Base-by-base conservation (phyloP, 2,888 invertebrate genomes). In the Odontocolon sp. region DNA sequence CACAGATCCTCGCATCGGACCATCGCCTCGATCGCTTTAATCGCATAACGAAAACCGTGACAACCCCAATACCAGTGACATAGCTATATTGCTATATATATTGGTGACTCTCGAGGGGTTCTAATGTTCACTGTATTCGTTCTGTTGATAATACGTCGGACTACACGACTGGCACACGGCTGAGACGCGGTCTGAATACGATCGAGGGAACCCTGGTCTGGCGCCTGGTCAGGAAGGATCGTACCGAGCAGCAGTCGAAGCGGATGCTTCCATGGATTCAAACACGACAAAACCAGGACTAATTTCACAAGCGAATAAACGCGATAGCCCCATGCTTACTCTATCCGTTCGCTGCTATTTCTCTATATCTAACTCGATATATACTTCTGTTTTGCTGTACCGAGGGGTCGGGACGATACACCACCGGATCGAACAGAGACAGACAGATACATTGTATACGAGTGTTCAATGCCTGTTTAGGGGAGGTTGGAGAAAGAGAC, bases 271-370 rank as follows among this genome's bases (percentile, higher is more conserved):
- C 63, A 47, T 63, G 63, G 80, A 80, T 72, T 80, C 80, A 84
- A 82, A 84, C 83, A 86, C 84, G 87, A 87, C 87, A 87, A 86
- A 85, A 90, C 88, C 90, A 89, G 90, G 83, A 89, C 89, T 90
- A 89, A 90, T 90, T 90, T 90, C 88, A 90, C 90, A 90, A 90
- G 87, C 89, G 90, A 90, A 89, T 89, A 88, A 88, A 87, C 88
- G 86, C 85, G 81, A 57, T 61, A 9, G 61, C 50, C 45, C 50
- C 45, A 31, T 52, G 31, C 18, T 26, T n/a, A 8, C 50, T 50
- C 50, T 8, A 50, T 78, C 80, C 79, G 76, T 77, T 38, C 66
- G 66, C 52, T 72, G 33, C 54, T 38, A 69, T 42, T 52, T 71
- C 69, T 77, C 67, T 33, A 21, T 16, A 38, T 52, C 28, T 38